Evolutionary conservation across 2,797 vertebrate species (phyloP).

Genomic region (Perodicticus potto): DNA sequence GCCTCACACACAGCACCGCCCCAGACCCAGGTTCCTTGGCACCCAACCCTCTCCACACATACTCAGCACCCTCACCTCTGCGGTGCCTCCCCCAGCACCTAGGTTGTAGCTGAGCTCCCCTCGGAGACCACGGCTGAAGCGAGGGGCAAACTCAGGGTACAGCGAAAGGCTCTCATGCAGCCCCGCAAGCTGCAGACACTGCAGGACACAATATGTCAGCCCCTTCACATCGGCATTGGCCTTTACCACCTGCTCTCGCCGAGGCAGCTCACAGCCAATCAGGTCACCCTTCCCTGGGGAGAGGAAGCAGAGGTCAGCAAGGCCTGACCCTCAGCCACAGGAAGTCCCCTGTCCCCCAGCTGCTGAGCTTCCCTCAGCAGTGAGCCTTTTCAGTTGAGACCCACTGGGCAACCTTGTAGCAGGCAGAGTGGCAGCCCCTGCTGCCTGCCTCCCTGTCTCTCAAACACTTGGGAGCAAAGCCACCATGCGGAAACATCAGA

Average conservation of each 20-base stretch:
- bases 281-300: slow-evolving; percentile 93
- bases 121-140: slow-evolving; percentile 93
- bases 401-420: background rate
- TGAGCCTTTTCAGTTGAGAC: background rate
- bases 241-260: slow-evolving; percentile 93
- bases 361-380: background rate
- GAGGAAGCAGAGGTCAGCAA: slow-evolving; percentile 40
- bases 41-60: background rate
- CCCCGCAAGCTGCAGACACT: slow-evolving; percentile 94
- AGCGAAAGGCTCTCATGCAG: slow-evolving; percentile 93
- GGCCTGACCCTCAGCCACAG: background rate
- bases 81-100: slow-evolving; percentile 87
- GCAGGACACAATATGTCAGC: slow-evolving; percentile 95
- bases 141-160: slow-evolving; percentile 94
- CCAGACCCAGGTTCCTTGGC: background rate
- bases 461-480: background rate
- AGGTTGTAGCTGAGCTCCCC: slow-evolving; percentile 96
- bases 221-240: slow-evolving; percentile 95
- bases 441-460: background rate
- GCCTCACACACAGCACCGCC: background rate
- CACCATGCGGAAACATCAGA: background rate
- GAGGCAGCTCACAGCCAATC: slow-evolving; percentile 94
- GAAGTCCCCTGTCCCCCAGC: background rate
- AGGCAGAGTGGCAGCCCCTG: background rate
- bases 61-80: slow-evolving; percentile 77